phyloP scores from a whole-genome alignment of 2,113 vertebrate genomes.

The Anser cygnoides region DNA sequence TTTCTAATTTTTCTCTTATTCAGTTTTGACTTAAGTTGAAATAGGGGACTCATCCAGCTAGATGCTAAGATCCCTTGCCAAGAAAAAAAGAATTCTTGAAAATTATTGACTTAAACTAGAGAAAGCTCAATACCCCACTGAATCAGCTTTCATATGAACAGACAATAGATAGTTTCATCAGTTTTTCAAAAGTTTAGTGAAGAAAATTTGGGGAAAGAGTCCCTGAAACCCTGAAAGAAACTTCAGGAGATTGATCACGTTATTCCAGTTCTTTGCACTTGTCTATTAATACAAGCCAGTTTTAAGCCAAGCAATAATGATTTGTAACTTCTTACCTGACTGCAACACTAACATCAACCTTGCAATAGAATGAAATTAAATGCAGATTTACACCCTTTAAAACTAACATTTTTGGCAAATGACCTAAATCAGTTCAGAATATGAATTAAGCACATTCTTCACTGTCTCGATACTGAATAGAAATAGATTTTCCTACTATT shows the following conservation, averaged over 20 bases:
- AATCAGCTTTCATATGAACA: not conserved
- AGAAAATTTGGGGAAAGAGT: not conserved
- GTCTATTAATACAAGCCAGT: not conserved
- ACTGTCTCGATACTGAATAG: not conserved
- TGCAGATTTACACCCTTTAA: not conserved
- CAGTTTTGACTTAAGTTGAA: constrained; percentile 12
- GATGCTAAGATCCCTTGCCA: constrained; percentile 23
- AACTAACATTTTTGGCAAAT: not conserved
- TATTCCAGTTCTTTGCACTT: not conserved
- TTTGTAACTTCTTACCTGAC: constrained; percentile 12
- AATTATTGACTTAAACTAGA: not conserved
- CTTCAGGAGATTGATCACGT: not conserved
- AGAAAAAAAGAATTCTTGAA: not conserved
- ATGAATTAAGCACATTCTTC: not conserved
- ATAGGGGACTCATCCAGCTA: not conserved
- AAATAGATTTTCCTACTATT: not conserved
- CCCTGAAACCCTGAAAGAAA: constrained; percentile 13
- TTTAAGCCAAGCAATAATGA: constrained; percentile 13
- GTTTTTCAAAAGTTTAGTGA: not conserved
- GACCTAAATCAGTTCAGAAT: not conserved
- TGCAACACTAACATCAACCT: not conserved
- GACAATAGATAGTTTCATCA: not conserved
- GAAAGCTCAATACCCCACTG: not conserved
- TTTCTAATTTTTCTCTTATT: not conserved
- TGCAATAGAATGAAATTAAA: not conserved